Evolutionary conservation across 2,797 vertebrate genomes (phyloP).

Genomic region (Pampus argenteus): DNA sequence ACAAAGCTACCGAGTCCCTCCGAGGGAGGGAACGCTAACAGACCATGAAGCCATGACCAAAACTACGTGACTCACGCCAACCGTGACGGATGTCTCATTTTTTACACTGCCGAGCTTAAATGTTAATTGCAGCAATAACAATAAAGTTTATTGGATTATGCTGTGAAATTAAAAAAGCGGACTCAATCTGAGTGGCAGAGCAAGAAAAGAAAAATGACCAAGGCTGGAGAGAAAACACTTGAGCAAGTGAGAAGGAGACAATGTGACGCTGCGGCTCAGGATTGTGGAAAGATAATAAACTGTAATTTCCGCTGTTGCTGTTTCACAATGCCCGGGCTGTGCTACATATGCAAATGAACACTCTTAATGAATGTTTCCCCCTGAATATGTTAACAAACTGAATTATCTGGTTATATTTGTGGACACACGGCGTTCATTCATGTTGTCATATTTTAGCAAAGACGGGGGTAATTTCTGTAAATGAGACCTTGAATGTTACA

Average conservation of each 20-base stretch:
- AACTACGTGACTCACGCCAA: constrained; percentile 59
- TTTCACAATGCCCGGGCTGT: constrained; percentile 19
- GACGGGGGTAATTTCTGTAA: constrained; percentile 62
- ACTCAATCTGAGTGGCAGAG: constrained; percentile 67
- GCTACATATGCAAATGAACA: constrained; percentile 58
- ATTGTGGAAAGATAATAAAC: constrained; percentile 50
- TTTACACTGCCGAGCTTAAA: constrained; percentile 68
- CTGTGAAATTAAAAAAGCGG: constrained; percentile 74
- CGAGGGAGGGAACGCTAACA: constrained; percentile 33
- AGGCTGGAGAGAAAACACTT: constrained; percentile 25
- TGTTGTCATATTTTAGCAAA: constrained; percentile 46
- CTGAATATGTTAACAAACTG: constrained; percentile 61
- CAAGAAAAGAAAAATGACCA: not conserved
- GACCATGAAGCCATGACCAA: constrained; percentile 46
- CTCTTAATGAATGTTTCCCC: constrained; percentile 41
- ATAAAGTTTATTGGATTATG: constrained; percentile 81
- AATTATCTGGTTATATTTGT: constrained; percentile 52
- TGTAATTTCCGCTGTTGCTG: constrained; percentile 47
- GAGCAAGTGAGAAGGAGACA: constrained; percentile 49
- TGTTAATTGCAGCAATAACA: constrained; percentile 80
- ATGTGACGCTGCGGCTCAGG: constrained; percentile 36
- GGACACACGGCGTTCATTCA: constrained; percentile 51
- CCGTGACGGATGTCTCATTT: constrained; percentile 75
- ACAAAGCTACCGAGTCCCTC: not conserved
- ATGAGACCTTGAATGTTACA: constrained; percentile 55